Evolutionary conservation across 2,888 invertebrate genomes (phyloP), one percentile per base, ranked within the genome.

Genomic region (Drosophila mulleri): DNA sequence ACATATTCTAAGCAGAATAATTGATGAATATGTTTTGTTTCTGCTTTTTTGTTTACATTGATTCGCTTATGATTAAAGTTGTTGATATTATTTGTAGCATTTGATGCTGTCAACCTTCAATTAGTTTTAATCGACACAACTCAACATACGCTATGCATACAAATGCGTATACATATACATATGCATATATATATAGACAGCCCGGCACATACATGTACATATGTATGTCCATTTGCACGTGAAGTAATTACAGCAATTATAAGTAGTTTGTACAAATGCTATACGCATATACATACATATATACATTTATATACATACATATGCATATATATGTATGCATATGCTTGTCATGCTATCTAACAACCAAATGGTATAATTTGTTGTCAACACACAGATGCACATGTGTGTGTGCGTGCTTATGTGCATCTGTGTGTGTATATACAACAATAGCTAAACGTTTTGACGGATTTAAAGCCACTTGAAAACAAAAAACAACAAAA

Each of bases 191-290:
- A 11, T 5, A 48, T 35, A 1, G 0, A 18, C 11, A 14, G 12
- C 3, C 48, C 11, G 9, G 0, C 16, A 52, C 32, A 37, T 37
- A 35, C 14, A 52, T 32, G 14, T 14, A 16, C 14, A 8, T 39
- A 20, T 8, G 41, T 39, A 20, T 8, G 41, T 41, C 16, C 14
- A 3, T 16, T 39, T 47, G 29, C n/a, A 50, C 62, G 48, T 53
- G 58, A 63, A 56, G 64, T 72, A 75, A 84, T 84, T 82, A 68
- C 23, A 75, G 44, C 75, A 74, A 71, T 75, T 75, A 69, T 57
- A 60, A 50, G 70, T 37, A 68, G 39, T 32, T 68, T 37, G 68
- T 32, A 68, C 41, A 57, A 58, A 48, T 50, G 18, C 29, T 18
- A 18, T 12, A 23, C 62, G n/a, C 37, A 70, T 70, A 44, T 59